These are phyloP conservation scores for Tautogolabrus adspersus DNA, from an alignment of 2,113 vertebrate species.

Conservation along the genomic window DNA sequence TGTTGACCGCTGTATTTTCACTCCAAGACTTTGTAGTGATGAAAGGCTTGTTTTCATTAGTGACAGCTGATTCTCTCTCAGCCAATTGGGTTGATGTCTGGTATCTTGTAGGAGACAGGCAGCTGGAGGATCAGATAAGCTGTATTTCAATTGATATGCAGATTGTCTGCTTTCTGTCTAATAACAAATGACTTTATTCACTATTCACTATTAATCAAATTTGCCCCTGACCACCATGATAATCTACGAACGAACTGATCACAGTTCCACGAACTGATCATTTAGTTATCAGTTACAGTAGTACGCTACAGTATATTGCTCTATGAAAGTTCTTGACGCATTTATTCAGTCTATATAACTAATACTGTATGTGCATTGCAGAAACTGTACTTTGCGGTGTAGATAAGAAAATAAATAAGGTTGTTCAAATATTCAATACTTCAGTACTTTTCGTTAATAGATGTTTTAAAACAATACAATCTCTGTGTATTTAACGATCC, in stretches of 20 bases:
- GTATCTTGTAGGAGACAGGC: conserved; percentile 41
- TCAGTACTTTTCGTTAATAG: too few species aligned
- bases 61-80: conserved; percentile 7
- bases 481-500: too few species aligned
- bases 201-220: conserved; percentile 10
- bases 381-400: too few species aligned
- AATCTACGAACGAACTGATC: not conserved
- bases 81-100: conserved; percentile 30
- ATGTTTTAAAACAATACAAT: too few species aligned
- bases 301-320: not conserved
- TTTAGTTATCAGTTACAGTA: not conserved
- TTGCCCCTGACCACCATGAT: not conserved
- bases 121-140: conserved; percentile 34
- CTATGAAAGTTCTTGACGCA: not conserved
- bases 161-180: conserved; percentile 3
- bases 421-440: too few species aligned
- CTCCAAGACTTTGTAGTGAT: conserved; percentile 10
- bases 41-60: conserved; percentile 37
- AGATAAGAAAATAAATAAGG: too few species aligned
- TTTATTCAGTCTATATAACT: not conserved
- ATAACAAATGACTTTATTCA: conserved; percentile 17
- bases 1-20: conserved; percentile 19
- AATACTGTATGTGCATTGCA: too few species aligned
- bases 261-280: not conserved
- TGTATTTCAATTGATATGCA: conserved; percentile 22